Base-by-base conservation (phyloP, 2,113 vertebrate genomes). In the Cryptomyrus ogoouensis region DNA sequence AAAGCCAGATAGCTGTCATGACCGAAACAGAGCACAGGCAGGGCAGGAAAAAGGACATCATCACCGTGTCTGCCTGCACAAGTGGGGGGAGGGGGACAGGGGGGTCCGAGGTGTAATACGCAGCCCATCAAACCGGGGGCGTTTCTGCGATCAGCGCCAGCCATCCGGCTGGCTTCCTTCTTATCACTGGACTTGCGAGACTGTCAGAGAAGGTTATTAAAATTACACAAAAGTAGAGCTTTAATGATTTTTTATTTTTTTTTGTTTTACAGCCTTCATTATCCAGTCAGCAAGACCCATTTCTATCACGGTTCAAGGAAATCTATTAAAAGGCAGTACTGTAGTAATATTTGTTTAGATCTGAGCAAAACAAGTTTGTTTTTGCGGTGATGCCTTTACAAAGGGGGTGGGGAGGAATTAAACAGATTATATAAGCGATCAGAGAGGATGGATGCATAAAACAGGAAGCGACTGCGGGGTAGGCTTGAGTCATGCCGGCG, bases 401-500 rank as follows among this genome's bases (percentile, higher is more conserved):
- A 70, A 62, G 44, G 3, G 52, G 84, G 56, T 35, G 88, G 39
- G 31, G 53, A 83, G 44, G 87, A 70, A 83, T 90, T 21, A 66
- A 88, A 50, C 31, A 88, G 86, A 84, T 88, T 88, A 90, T 88
- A 88, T 83, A 89, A 87, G 83, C n/a, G 15, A 49, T n/a, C 15
- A 50, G n/a, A 50, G 66, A 87, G 27, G 84, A 83, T 83, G 83
- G 56, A 83, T 24, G 88, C 83, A 90, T 17, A 83, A 87, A 27
- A 88, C 89, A 88, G 89, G 86, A 83, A 84, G 86, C n/a, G 31
- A 58, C 88, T 42, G 56, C 21, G 24, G 85, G 86, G 39, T 21
- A 42, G n/a, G 47, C 53, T 50, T 88, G 62, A 88, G 70, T 89
- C 90, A 89, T 50, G 50, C 66, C 19, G 88, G 84, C 84, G n/a